phyloP scores from a whole-genome alignment of 2,888 invertebrate species.

The Amblyjoppa fuscipennis region DNA sequence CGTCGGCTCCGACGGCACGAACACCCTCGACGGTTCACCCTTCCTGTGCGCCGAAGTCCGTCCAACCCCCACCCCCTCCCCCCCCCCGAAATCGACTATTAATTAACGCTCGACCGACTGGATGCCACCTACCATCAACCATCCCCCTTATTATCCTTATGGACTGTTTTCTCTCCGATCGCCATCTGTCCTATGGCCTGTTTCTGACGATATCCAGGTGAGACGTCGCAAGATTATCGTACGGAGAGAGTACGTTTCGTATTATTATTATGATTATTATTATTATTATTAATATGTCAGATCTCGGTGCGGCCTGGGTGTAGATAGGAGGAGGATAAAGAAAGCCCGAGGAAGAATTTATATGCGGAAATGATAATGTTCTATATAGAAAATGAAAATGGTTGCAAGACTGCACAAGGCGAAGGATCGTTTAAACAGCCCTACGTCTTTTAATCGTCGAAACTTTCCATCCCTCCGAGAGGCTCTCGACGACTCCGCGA shows the following conservation, averaged over 20 bases:
- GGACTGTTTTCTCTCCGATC: not conserved
- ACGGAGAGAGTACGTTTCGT: not conserved
- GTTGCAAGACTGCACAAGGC: not conserved
- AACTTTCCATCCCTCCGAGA: constrained; percentile 21
- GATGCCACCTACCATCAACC: constrained; percentile 39
- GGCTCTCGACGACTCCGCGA: constrained; percentile 23
- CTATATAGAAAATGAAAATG: constrained; percentile 1
- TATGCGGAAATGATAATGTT: not conserved
- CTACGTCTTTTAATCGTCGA: constrained; percentile 39
- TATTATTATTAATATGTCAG: not conserved
- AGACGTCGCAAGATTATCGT: not conserved
- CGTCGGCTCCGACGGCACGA: constrained; percentile 31
- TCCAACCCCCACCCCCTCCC: constrained; percentile 46
- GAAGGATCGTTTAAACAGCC: constrained; percentile 25
- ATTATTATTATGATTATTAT: not conserved
- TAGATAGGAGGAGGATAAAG: not conserved
- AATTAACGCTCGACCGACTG: constrained; percentile 65
- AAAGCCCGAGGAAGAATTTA: not conserved
- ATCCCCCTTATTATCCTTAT: constrained; percentile 39
- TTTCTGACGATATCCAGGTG: not conserved
- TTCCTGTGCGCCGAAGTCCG: constrained; percentile 44
- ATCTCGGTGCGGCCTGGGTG: not conserved
- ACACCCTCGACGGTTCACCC: constrained; percentile 33
- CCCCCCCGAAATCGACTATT: constrained; percentile 61
- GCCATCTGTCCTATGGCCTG: not conserved